Percentiles rank a stretch among this genome's conserved stretches.
Evolutionary conservation across 2,113 vertebrate genomes (phyloP).

Genomic region (Narcine bancroftii): DNA sequence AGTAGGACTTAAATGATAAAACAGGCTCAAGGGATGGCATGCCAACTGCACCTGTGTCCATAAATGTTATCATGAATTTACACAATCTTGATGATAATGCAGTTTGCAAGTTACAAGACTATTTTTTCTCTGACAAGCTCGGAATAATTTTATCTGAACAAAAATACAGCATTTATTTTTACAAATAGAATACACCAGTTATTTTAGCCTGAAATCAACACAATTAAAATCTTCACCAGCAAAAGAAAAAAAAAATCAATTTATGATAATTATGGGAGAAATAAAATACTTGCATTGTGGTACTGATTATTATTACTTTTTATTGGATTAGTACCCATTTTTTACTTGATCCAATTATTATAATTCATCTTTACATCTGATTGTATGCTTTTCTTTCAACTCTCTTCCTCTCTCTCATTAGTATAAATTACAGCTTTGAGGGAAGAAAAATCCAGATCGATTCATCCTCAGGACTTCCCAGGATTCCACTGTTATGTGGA

Average conservation of each 20-base stretch:
- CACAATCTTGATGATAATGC: background rate
- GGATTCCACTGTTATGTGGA: background rate
- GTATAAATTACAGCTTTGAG: background rate
- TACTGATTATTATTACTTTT: background rate
- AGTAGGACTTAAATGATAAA: too few species aligned
- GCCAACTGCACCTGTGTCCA: too few species aligned
- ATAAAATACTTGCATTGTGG: background rate
- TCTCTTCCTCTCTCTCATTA: background rate
- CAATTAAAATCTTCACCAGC: background rate
- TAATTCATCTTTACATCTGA: background rate
- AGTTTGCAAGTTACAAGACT: background rate
- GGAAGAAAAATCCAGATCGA: background rate
- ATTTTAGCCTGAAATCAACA: background rate
- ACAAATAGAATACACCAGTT: background rate
- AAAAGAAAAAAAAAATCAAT: background rate
- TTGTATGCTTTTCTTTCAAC: background rate
- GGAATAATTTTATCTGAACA: background rate
- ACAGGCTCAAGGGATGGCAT: too few species aligned
- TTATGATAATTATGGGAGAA: background rate
- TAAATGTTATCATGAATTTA: background rate
- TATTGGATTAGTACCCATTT: background rate
- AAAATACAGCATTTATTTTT: background rate
- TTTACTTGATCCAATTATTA: background rate
- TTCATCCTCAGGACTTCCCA: background rate
- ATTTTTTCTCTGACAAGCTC: background rate